Evolutionary conservation across 1,140 invertebrate genomes (phyloP).

Genomic region (Branchinecta lindahli): DNA sequence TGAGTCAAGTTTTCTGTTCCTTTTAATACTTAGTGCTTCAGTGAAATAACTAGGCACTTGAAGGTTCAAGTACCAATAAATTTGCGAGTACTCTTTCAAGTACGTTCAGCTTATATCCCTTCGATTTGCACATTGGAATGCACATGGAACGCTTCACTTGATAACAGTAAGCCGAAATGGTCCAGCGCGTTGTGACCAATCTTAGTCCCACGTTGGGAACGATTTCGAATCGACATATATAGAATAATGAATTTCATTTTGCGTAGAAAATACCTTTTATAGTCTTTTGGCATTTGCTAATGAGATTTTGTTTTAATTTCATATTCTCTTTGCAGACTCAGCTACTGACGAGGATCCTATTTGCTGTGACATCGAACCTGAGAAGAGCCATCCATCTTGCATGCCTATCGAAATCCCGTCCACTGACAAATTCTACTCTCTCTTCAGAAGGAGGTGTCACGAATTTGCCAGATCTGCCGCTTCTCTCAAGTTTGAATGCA

Average conservation of each 20-base stretch:
- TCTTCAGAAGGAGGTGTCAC: slow-evolving; percentile 34
- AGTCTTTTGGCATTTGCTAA: background rate
- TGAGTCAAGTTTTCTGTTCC: too few species aligned
- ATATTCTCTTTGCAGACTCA: slow-evolving; percentile 12
- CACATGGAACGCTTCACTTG: too few species aligned
- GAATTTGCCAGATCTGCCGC: slow-evolving; percentile 36
- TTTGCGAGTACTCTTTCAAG: too few species aligned
- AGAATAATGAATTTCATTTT: background rate
- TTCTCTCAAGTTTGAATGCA: slow-evolving; percentile 35
- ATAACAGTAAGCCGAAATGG: too few species aligned
- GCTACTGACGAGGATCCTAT: slow-evolving; percentile 18
- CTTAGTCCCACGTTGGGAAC: too few species aligned
- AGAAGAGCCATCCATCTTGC: slow-evolving; percentile 23
- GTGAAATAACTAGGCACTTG: too few species aligned
- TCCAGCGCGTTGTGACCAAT: too few species aligned
- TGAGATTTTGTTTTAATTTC: background rate
- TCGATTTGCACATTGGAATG: too few species aligned
- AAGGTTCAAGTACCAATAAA: too few species aligned
- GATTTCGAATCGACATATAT: background rate
- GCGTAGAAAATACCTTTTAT: background rate
- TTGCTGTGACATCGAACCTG: slow-evolving; percentile 18
- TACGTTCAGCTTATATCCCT: too few species aligned
- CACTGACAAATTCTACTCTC: slow-evolving; percentile 23
- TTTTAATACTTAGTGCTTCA: too few species aligned
- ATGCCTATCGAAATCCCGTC: slow-evolving; percentile 25